Base-by-base conservation (phyloP, 2,113 vertebrate species). In the Mesitornis unicolor region DNA sequence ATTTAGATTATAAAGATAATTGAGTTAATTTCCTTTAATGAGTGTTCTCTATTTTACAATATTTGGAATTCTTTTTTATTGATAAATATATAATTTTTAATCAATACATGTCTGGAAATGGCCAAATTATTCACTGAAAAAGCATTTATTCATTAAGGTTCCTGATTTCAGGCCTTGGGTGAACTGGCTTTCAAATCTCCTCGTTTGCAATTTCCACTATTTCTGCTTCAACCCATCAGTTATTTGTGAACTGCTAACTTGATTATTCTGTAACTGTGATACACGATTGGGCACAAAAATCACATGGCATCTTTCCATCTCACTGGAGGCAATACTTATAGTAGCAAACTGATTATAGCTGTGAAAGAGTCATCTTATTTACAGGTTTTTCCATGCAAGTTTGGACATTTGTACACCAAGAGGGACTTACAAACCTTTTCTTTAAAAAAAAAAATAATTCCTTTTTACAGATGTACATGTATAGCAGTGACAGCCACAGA, bases 11-110 rank as follows among this genome's bases (percentile, higher is more conserved):
- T 92, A 95, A 94, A 96, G 92, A 97, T 98, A 97, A 98, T 97
- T 95, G 68, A 91, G 67, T 91, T 97, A 91, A 97, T 97, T 97
- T 97, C 90, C 90, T 96, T 97, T 97, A 97, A 97, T 97, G 84
- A 96, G 48, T 77, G 85, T 60, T 95, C 90, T 95, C 84, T 84
- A 87, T 95, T 97, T 98, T 97, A 80, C 82, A 93, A 86, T 81
- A 97, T 93, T 94, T 89, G 73, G 76, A 74, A 91, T 95, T 94
- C 93, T 90, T 97, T 97, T 90, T 97, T 97, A 98, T 97, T 97
- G 97, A 97, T 95, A 98, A 98, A 98, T 98, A 98, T 11, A 87
- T 96, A 96, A 95, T 97, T 80, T 76, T 96, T 97, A 84, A 97
- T 97, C 97, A 97, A 97, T 96, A 96, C 85, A 53, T 77, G 88